phyloP scores from a whole-genome alignment of 2,113 vertebrate species.

The Anoplopoma fimbria region DNA sequence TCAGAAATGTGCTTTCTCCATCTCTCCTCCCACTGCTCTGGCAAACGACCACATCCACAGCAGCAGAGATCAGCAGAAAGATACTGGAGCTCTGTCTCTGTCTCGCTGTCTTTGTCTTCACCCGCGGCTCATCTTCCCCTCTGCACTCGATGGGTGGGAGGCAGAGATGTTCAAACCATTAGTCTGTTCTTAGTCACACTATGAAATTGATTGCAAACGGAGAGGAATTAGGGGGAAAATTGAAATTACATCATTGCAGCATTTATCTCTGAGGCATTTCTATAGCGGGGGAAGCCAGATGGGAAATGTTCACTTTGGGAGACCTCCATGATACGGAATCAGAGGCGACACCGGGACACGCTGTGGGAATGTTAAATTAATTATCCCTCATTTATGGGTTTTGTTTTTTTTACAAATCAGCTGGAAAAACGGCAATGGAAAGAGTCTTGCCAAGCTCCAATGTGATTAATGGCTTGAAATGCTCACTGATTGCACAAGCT shows the following conservation, averaged over 20 bases:
- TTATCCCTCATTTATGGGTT: neutral
- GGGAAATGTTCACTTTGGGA: constrained; percentile 48
- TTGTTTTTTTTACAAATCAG: neutral
- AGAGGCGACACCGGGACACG: neutral
- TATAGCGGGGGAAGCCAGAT: constrained; percentile 8
- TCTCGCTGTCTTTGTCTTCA: constrained; percentile 26
- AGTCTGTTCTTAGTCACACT: constrained; percentile 73
- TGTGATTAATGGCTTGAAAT: constrained; percentile 18
- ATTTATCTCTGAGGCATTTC: constrained; percentile 49
- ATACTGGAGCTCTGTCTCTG: neutral
- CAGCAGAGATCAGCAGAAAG: constrained; percentile 44
- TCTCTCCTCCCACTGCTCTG: constrained; percentile 39
- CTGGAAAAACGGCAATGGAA: constrained; percentile 2
- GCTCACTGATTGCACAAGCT: neutral
- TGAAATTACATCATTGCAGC: constrained; percentile 68
- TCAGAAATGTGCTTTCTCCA: constrained; percentile 12
- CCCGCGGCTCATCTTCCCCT: constrained; percentile 40
- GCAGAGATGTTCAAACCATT: constrained; percentile 61
- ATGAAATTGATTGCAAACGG: constrained; percentile 70
- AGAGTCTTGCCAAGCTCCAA: neutral
- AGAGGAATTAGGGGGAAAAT: constrained; percentile 48
- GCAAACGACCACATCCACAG: constrained; percentile 31
- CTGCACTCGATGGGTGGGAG: constrained; percentile 47
- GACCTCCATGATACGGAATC: neutral
- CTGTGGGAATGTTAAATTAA: constrained; percentile 7